Conservation (phyloP, 2,888 invertebrate species). For the Caenorhabditis becei region DNA sequence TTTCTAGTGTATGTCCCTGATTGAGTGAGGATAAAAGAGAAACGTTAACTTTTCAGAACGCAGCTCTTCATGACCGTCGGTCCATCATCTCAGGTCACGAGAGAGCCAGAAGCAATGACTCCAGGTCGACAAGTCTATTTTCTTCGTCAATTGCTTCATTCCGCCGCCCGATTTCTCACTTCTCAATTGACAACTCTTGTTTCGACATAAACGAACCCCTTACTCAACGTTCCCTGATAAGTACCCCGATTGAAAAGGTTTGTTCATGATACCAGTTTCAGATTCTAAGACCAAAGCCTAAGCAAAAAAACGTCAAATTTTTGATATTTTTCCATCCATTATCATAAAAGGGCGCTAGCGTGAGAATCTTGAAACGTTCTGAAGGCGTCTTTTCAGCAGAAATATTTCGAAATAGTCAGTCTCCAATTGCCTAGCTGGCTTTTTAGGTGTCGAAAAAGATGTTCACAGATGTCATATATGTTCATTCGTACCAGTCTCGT, state of each 20-base stretch:
- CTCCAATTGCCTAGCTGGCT: slow-evolving; percentile 6
- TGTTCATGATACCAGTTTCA: neutral
- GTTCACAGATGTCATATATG: slow-evolving; percentile 1
- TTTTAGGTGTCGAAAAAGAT: slow-evolving; percentile 14
- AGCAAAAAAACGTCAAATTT: no score
- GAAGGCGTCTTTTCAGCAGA: neutral
- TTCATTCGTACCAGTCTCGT: neutral
- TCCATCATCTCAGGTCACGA: slow-evolving; percentile 44
- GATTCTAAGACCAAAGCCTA: no score
- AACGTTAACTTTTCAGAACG: slow-evolving; percentile 28
- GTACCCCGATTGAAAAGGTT: slow-evolving; percentile 62
- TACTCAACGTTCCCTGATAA: slow-evolving; percentile 48
- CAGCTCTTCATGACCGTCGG: slow-evolving; percentile 33
- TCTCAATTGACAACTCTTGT: slow-evolving; percentile 73
- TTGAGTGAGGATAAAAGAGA: neutral
- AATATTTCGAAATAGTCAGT: neutral
- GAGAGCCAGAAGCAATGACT: slow-evolving; percentile 61
- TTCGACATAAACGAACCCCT: slow-evolving; percentile 66
- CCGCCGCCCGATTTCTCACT: slow-evolving; percentile 65
- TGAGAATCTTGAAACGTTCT: neutral
- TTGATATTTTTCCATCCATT: neutral
- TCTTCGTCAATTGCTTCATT: slow-evolving; percentile 62
- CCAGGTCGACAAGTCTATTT: slow-evolving; percentile 50
- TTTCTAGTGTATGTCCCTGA: slow-evolving; percentile 45
- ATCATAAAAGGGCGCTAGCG: neutral